These are phyloP conservation scores for Pocillopora grandis DNA, from an alignment of 92 coral and sea anemone genomes.

Conservation along the genomic window DNA sequence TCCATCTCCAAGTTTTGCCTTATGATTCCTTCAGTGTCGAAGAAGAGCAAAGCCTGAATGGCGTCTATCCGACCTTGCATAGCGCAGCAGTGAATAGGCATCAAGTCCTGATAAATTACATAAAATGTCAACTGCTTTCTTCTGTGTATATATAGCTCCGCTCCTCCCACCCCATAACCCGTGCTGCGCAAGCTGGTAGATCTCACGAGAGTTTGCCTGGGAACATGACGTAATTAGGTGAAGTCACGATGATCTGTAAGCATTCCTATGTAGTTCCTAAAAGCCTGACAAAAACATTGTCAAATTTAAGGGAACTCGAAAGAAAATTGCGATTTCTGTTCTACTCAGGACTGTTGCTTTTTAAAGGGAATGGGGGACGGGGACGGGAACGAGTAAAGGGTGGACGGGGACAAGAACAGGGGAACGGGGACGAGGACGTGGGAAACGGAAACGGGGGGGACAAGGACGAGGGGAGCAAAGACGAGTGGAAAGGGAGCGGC, in stretches of 20 bases:
- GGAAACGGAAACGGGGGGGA: background rate
- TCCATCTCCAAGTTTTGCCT: conserved; percentile 75
- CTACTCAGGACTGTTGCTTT: too few relatives aligned
- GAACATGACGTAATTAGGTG: background rate
- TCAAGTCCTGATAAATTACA: conserved; percentile 59
- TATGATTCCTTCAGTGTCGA: conserved; percentile 73
- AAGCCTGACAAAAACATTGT: too few relatives aligned
- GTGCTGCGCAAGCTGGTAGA: background rate
- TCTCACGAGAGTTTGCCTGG: background rate
- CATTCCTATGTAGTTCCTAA: too few relatives aligned
- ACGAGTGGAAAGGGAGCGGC: too few relatives aligned
- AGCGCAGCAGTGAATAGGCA: conserved; percentile 97
- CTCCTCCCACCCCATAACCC: background rate
- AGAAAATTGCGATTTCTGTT: too few relatives aligned
- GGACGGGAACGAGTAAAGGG: too few relatives aligned
- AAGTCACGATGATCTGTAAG: background rate
- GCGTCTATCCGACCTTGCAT: conserved; percentile 95
- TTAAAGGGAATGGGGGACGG: too few relatives aligned
- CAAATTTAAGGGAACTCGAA: too few relatives aligned
- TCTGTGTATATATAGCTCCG: too few relatives aligned
- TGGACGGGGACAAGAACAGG: too few relatives aligned
- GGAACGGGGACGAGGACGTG: background rate
- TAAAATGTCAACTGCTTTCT: background rate
- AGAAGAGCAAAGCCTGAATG: conserved; percentile 82
- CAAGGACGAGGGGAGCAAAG: too few relatives aligned